These are phyloP conservation scores for Chionis minor DNA, from an alignment of 2,113 vertebrate species.

Conservation along the genomic window DNA sequence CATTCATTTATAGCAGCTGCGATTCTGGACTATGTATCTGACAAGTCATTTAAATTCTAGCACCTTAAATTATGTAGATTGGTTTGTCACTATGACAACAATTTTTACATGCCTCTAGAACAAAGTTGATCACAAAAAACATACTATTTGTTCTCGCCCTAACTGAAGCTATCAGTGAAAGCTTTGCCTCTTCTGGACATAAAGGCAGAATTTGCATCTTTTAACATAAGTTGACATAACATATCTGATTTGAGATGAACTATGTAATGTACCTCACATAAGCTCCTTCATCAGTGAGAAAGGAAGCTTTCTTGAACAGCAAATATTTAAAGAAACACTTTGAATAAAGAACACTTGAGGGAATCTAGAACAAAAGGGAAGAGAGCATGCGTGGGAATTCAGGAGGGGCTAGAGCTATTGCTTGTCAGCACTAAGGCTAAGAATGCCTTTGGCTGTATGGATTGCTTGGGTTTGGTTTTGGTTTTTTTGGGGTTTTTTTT, in stretches of 20 bases:
- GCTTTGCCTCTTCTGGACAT: background rate
- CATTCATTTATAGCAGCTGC: constrained; percentile 29
- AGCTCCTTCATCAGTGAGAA: background rate
- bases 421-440: background rate
- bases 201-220: background rate
- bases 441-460: background rate
- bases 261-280: background rate
- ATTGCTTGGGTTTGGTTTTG: no score
- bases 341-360: background rate
- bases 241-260: background rate
- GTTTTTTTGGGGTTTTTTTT: background rate
- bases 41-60: constrained; percentile 58
- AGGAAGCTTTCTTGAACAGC: background rate
- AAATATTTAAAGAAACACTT: background rate
- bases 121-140: background rate
- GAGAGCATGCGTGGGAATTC: background rate
- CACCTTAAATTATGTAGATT: constrained; percentile 48
- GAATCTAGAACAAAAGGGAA: background rate
- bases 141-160: background rate
- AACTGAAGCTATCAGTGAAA: background rate
- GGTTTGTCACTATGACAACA: constrained; percentile 54
- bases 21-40: constrained; percentile 12
- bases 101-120: constrained; percentile 21
- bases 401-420: background rate
- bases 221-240: background rate